Evolutionary conservation across 2,888 invertebrate genomes (phyloP).

Genomic region (Pegoplata infirma): DNA sequence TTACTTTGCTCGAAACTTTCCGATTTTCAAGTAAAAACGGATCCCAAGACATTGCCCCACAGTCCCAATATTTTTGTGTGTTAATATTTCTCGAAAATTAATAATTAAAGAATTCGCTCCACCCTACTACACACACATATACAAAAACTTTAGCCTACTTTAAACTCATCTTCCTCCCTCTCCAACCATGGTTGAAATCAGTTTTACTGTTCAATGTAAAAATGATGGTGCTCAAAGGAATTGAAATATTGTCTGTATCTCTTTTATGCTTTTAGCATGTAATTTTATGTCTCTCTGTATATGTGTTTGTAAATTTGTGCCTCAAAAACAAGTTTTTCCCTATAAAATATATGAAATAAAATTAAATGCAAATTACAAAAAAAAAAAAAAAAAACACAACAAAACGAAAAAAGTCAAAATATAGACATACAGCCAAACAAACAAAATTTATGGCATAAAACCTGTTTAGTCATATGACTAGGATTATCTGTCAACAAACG

Average conservation of each 20-base stretch:
- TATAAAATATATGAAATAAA: conserved; percentile 40
- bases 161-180: background rate
- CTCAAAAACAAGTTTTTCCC: conserved; percentile 12
- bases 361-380: conserved; percentile 55
- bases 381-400: conserved; percentile 15
- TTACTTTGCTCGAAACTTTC: no score
- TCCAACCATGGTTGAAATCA: conserved; percentile 24
- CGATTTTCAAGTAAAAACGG: no score
- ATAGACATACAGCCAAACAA: conserved; percentile 13
- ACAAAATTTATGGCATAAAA: conserved; percentile 41
- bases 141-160: conserved; percentile 42
- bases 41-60: no score
- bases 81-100: no score
- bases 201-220: conserved; percentile 41
- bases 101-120: no score
- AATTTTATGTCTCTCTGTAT: background rate
- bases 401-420: conserved; percentile 19
- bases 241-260: conserved; percentile 47
- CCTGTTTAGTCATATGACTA: conserved; percentile 43
- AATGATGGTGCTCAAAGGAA: conserved; percentile 47
- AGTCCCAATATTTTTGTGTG: no score
- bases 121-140: background rate
- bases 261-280: background rate
- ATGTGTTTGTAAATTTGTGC: background rate
- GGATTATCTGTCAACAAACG: conserved; percentile 48